Evolutionary conservation across 2,113 vertebrate species (phyloP).

Genomic region (Ibidorhyncha struthersii): DNA sequence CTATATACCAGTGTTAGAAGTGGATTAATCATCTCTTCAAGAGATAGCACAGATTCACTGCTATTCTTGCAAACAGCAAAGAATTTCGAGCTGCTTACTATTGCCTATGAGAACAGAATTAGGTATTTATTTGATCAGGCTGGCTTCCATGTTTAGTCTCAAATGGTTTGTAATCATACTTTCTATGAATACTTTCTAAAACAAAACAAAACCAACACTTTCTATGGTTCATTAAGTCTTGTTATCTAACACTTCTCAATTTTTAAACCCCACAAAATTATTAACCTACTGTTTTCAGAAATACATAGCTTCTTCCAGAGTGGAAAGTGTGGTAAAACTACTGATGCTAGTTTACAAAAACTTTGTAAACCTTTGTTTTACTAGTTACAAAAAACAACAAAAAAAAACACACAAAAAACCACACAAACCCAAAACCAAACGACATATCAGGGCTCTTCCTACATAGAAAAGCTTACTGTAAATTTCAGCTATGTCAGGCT

Average conservation of each 20-base stretch:
- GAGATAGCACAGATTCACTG: background rate
- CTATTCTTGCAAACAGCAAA: background rate
- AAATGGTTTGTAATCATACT: background rate
- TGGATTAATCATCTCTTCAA: background rate
- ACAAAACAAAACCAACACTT: background rate
- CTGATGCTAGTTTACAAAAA: background rate
- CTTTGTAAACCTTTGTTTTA: background rate
- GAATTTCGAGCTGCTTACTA: background rate
- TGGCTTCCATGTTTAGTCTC: background rate
- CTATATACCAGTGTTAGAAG: background rate
- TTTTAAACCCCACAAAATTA: background rate
- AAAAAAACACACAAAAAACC: too few species aligned
- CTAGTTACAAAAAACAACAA: background rate
- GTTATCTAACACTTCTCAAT: background rate
- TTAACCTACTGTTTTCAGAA: background rate
- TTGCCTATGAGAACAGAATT: background rate
- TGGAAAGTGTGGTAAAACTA: background rate
- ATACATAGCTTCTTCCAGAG: background rate
- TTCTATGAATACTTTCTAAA: background rate
- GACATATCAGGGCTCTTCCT: background rate
- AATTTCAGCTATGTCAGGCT: background rate
- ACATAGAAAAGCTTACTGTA: background rate
- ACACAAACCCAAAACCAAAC: background rate
- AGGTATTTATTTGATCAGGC: background rate
- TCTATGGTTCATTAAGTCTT: background rate